phyloP scores from a whole-genome alignment of 2,113 vertebrate genomes.

The Centropus unirufus region DNA sequence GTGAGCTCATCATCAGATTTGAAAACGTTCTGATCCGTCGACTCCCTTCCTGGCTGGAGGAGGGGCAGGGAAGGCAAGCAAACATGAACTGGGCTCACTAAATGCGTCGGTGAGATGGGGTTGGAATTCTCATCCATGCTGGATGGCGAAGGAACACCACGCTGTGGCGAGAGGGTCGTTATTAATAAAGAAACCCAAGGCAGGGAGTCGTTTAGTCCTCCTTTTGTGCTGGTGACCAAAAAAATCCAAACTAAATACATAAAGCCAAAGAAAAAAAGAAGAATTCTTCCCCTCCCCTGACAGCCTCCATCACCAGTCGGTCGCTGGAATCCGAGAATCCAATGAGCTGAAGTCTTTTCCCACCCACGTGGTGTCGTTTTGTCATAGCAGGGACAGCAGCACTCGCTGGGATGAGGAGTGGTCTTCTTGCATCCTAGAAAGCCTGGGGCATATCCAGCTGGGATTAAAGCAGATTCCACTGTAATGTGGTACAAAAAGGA shows the following conservation, averaged over 20 bases:
- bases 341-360: background rate
- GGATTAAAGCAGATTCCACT: slow-evolving; percentile 69
- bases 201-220: slow-evolving; percentile 51
- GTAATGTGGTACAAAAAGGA: slow-evolving; percentile 41
- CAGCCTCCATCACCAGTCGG: slow-evolving; percentile 12
- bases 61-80: slow-evolving; percentile 40
- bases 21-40: slow-evolving; percentile 1
- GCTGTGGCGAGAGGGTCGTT: background rate
- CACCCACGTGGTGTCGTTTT: background rate
- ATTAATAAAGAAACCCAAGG: background rate
- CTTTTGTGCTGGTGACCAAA: slow-evolving; percentile 75
- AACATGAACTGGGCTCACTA: background rate
- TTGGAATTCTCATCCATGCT: slow-evolving; percentile 18
- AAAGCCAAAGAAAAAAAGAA: slow-evolving; percentile 17
- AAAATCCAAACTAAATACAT: slow-evolving; percentile 22
- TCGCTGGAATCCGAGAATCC: slow-evolving; percentile 24
- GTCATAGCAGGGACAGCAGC: slow-evolving; percentile 14
- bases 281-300: slow-evolving; percentile 40
- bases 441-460: slow-evolving; percentile 60
- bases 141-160: background rate
- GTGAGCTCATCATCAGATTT: slow-evolving; percentile 59
- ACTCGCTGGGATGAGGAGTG: slow-evolving; percentile 27
- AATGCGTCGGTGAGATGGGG: background rate
- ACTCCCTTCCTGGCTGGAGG: slow-evolving; percentile 18
- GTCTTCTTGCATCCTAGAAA: slow-evolving; percentile 51